These are phyloP conservation scores for Chrysodeixis includens DNA, from an alignment of 2,888 invertebrate species.

Conservation along the genomic window DNA sequence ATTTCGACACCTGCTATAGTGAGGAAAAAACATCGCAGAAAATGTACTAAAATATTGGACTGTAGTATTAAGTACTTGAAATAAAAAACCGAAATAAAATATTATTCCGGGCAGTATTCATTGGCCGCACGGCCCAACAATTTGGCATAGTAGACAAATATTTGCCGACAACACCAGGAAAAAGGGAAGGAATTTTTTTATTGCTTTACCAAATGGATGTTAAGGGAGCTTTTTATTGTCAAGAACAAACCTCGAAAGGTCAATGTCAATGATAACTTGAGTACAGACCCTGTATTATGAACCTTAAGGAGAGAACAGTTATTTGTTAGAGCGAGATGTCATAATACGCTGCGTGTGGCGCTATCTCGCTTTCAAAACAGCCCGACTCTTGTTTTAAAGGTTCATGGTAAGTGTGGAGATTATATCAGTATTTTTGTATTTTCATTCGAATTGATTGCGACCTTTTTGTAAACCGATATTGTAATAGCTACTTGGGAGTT, in stretches of 20 bases:
- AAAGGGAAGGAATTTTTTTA: constrained; percentile 51
- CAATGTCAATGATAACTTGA: constrained; percentile 32
- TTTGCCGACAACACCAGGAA: constrained; percentile 16
- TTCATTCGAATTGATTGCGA: constrained; percentile 14
- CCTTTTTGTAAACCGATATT: constrained; percentile 8
- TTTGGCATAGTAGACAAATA: constrained; percentile 45
- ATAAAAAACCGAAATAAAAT: background rate
- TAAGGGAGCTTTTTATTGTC: constrained; percentile 42
- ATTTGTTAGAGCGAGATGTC: too few relatives aligned
- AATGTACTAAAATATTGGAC: too few relatives aligned
- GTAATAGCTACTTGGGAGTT: constrained; percentile 13
- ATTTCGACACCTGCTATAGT: too few relatives aligned
- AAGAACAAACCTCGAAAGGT: constrained; percentile 40
- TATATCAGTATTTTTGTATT: constrained; percentile 26
- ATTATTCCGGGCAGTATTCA: constrained; percentile 13
- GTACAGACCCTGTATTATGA: background rate
- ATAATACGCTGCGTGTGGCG: too few relatives aligned
- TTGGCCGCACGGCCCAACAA: constrained; percentile 28
- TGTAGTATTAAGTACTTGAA: too few relatives aligned
- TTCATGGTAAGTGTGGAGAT: background rate
- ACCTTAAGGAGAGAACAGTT: too few relatives aligned
- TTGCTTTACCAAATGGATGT: constrained; percentile 48
- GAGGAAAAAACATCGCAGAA: too few relatives aligned
- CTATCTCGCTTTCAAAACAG: too few relatives aligned
- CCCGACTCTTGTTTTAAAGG: too few relatives aligned